Evolutionary conservation across 2,888 invertebrate genomes (phyloP), one percentile per base, ranked within the genome.

Genomic region (Drosophila helvetica): DNA sequence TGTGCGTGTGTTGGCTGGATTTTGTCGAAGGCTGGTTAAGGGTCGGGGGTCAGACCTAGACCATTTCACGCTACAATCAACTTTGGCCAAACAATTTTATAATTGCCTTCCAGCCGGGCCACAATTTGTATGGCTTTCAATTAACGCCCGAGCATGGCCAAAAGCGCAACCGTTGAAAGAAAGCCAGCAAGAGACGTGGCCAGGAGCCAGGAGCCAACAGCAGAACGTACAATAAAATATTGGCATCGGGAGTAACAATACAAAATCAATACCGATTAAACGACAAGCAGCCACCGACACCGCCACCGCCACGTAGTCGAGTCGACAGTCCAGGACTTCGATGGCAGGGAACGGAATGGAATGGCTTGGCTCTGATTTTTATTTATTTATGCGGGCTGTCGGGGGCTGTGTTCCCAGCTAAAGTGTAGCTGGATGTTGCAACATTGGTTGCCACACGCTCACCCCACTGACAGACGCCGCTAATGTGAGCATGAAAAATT

Each of bases 91-190:
- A 48, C 64, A 72, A 86, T 79, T 83, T 83, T 86, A 86, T 82
- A 83, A 88, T 83, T 83, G 88, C 83, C 86, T 78, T 79, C 56
- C 65, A 82, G 83, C 68, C 69, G 75, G 42, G 38, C 57, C 57
- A 76, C 86, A 80, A 83, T 83, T 84, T 84, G 86, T 84, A 84
- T 84, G 83, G 83, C 88, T 88, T 84, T 88, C 88, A 88, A 84
- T 84, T 84, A 84, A 86, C 84, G 86, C 83, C 19, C 30, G 22
- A 1, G 33, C 58, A 46, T 58, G 57, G 56, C 45, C 50, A 68
- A 56, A 56, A 61, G 73, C 77, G 46, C 57, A 69, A 51, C 56
- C 47, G 63, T 43, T 46, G 53, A 57, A 74, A 53, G 59, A 46
- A 63, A 38, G 38, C 6, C 5, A 5, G 33, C 5, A 33, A 33